Percentiles rank a stretch among this genome's conserved stretches.
Evolutionary conservation across 2,113 vertebrate genomes (phyloP).

Genomic region (Notothenia coriiceps): DNA sequence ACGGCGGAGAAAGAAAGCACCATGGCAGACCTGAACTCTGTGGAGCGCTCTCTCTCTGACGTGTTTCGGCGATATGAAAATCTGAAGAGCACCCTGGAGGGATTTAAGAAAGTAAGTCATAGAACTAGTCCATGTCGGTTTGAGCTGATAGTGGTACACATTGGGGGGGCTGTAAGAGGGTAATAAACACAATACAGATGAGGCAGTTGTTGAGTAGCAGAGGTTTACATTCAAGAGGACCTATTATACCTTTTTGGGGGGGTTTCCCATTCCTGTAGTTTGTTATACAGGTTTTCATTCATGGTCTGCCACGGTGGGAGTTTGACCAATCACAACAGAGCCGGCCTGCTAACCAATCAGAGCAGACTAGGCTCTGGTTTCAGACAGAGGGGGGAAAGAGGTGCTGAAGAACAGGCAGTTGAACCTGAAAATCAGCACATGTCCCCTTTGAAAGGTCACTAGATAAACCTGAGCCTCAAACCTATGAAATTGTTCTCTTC

Average conservation of each 20-base stretch:
- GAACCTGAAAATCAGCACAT: no score
- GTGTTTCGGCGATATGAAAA: constrained; percentile 96
- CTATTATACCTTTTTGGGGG: no score
- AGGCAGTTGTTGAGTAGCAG: constrained; percentile 14
- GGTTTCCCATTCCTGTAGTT: no score
- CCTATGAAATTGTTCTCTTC: background rate
- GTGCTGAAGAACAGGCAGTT: no score
- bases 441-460: background rate
- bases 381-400: no score
- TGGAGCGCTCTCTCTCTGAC: constrained; percentile 95
- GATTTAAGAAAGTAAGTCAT: constrained; percentile 92
- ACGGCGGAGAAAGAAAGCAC: constrained; percentile 93
- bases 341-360: no score
- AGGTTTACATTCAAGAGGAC: background rate
- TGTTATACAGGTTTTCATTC: no score
- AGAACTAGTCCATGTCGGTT: background rate
- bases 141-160: constrained; percentile 11
- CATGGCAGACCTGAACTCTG: constrained; percentile 93
- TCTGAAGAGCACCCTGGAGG: constrained; percentile 93
- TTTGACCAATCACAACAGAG: no score
- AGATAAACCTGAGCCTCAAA: background rate
- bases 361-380: no score
- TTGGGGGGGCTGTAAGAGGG: constrained; percentile 11
- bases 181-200: constrained; percentile 33
- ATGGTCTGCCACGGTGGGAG: no score